Conservation (phyloP, 2,888 invertebrate species). For the Reticulitermes lucifugus region DNA sequence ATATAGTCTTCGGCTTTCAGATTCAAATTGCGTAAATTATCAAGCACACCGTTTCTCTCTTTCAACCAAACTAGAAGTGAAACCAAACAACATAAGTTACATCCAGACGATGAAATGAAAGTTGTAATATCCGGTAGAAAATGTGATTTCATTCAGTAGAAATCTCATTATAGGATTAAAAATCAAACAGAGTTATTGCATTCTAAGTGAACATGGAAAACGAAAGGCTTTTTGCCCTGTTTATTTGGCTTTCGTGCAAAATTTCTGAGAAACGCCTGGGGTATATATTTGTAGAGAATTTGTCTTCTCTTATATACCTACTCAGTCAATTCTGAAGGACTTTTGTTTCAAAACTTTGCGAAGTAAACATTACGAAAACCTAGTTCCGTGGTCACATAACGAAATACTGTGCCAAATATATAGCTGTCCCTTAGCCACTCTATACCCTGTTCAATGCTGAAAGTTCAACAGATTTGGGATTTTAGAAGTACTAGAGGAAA, state of each 20-base stretch:
- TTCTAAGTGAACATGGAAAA: not conserved
- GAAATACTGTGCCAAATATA: too few species aligned
- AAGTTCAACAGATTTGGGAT: too few species aligned
- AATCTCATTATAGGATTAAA: conserved; percentile 21
- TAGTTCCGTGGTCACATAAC: too few species aligned
- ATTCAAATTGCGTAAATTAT: not conserved
- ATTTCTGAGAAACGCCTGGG: not conserved
- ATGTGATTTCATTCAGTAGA: conserved; percentile 14
- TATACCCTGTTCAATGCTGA: too few species aligned
- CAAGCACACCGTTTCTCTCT: not conserved
- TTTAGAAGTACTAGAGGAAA: too few species aligned
- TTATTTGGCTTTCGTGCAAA: not conserved
- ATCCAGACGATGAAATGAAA: not conserved
- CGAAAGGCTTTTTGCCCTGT: not conserved
- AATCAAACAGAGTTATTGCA: not conserved
- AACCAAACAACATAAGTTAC: not conserved
- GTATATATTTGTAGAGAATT: not conserved
- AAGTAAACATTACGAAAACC: too few species aligned
- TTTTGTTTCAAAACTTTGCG: too few species aligned
- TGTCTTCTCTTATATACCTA: not conserved
- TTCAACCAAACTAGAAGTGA: not conserved
- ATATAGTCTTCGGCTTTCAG: too few species aligned
- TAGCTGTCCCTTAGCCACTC: too few species aligned
- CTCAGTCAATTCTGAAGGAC: too few species aligned
- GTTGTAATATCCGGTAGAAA: conserved; percentile 20